Percentiles rank a stretch among this genome's conserved stretches.
These are phyloP conservation scores for Chamaea fasciata DNA, from an alignment of 2,113 vertebrate species.

Conservation along the genomic window DNA sequence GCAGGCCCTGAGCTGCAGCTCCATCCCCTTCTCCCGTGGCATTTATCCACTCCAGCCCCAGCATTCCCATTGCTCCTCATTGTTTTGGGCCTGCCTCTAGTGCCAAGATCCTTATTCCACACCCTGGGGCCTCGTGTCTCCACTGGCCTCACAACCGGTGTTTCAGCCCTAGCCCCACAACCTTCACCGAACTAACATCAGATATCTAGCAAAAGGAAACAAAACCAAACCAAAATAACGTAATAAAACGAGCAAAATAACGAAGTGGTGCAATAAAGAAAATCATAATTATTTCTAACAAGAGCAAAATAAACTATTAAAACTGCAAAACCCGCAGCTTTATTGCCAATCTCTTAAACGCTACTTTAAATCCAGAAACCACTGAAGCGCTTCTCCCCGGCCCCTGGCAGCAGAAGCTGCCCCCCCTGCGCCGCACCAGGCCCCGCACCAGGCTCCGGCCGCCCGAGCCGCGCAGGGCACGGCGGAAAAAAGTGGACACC, in stretches of 20 bases:
- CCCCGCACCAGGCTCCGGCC: neutral
- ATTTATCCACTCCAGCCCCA: no score
- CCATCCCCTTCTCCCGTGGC: neutral
- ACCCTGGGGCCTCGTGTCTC: neutral
- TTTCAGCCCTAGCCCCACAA: neutral
- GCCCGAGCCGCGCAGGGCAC: no score
- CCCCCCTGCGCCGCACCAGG: neutral
- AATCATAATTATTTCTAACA: neutral
- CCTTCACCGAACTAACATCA: neutral
- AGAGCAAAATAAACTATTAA: neutral
- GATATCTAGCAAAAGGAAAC: neutral
- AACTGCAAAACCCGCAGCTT: neutral
- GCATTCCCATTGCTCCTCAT: neutral
- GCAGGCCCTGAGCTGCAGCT: neutral
- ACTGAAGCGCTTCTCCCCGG: neutral
- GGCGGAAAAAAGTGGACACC: no score
- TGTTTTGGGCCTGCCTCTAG: neutral
- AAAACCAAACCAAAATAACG: neutral
- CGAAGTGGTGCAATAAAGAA: neutral
- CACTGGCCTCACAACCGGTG: neutral
- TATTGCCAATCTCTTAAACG: neutral
- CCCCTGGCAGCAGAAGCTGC: neutral
- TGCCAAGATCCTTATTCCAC: neutral
- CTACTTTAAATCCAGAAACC: neutral
- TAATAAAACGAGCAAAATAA: neutral